Evolutionary conservation across 2,888 invertebrate genomes (phyloP), one percentile per base, ranked within the genome.

Genomic region (Anagyrus pseudococci): DNA sequence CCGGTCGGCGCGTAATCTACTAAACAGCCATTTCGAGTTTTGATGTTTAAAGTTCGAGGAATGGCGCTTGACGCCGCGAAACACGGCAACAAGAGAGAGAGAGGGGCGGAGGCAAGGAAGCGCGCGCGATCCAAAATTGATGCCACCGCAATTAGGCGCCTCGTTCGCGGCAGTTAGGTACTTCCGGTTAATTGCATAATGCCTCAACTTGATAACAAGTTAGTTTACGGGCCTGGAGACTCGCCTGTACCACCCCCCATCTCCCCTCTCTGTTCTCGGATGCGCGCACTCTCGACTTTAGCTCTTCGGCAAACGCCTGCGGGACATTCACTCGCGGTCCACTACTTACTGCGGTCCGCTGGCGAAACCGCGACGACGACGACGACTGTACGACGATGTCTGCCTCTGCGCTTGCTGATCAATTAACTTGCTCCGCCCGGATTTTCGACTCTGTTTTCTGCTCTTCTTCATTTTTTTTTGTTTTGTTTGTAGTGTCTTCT

Each of bases 181-280:
- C 70, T 69, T 69, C 64, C 65, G 52, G 69, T 66, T 71, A 71
- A 72, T 72, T 70, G 71, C 70, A 67, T 68, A 69, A 70, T 70
- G 68, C 68, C 65, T 69, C 56, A 70, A 71, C 67, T 71, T 66
- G 69, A 71, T 72, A 73, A 71, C 71, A 69, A 72, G 71, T 71
- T 67, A 52, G 63, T 64, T 67, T 67, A 64, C 62, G 64, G 58
- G 60, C 46, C 54, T n/a, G n/a, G n/a, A n/a, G n/a, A n/a, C n/a
- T n/a, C n/a, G n/a, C n/a, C n/a, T n/a, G n/a, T n/a, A n/a, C n/a
- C n/a, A n/a, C n/a, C n/a, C n/a, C n/a, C n/a, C n/a, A n/a, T n/a
- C n/a, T n/a, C n/a, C n/a, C n/a, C 41, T 37, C 15, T 22, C 17
- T 54, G 8, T 33, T 37, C 7, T 43, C 25, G n/a, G 13, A 4